phyloP scores from a whole-genome alignment of 2,113 vertebrate species.

The Ifrita kowaldi region DNA sequence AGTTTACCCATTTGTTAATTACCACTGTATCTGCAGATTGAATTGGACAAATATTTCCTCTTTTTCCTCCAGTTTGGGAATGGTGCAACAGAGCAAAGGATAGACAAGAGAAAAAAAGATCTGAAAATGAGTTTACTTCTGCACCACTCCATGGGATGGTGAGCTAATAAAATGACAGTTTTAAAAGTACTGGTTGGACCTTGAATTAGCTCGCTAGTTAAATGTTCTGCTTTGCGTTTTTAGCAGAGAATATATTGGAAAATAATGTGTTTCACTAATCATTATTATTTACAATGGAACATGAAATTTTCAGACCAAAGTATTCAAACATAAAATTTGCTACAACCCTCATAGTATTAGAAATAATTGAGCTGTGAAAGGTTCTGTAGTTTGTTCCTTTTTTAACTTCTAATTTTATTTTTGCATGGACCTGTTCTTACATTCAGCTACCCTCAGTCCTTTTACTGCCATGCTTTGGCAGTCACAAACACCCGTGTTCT shows the following conservation, averaged over 20 bases:
- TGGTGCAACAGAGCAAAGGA: background rate
- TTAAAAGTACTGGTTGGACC: background rate
- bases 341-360: background rate
- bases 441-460: background rate
- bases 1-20: background rate
- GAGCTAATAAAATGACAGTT: background rate
- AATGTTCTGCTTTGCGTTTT: background rate
- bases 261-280: background rate
- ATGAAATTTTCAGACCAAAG: background rate
- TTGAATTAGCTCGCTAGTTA: background rate
- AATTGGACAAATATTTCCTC: background rate
- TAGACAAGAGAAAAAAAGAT: background rate
- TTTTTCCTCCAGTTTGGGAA: background rate
- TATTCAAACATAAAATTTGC: background rate
- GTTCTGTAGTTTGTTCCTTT: background rate
- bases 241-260: background rate
- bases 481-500: background rate
- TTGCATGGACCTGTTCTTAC: background rate
- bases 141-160: background rate
- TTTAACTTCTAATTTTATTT: background rate
- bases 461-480: background rate
- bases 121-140: background rate
- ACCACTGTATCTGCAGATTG: background rate
- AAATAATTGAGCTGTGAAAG: background rate
- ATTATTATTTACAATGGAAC: background rate